A percentile compares a stretch with the other conserved stretches of the same genome.
Conservation (phyloP, 2,113 vertebrate species). For the Campylomormyrus tamandua region DNA sequence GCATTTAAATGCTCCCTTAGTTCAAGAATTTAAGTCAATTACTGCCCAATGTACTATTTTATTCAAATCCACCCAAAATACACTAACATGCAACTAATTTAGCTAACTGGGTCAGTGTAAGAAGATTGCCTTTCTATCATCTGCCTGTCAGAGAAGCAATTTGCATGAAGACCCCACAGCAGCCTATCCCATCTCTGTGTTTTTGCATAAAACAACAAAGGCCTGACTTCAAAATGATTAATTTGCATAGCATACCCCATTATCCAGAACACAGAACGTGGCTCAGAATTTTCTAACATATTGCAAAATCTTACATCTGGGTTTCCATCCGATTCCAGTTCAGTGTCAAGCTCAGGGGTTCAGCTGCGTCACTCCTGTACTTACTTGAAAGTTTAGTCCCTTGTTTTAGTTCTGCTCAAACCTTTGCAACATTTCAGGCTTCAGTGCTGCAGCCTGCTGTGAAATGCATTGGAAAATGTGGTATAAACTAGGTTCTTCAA, state of each 20-base stretch:
- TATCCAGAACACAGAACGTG: not conserved
- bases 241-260: conserved; percentile 8
- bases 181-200: conserved; percentile 65
- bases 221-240: conserved; percentile 46
- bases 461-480: not conserved
- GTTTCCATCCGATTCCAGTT: not conserved
- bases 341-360: not conserved
- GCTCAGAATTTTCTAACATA: not conserved
- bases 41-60: conserved; percentile 8
- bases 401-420: not conserved
- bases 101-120: conserved; percentile 50
- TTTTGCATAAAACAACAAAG: conserved; percentile 87
- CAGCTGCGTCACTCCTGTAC: not conserved
- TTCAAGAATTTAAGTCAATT: conserved; percentile 20
- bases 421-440: not conserved
- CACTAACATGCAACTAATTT: conserved; percentile 49
- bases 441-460: not conserved
- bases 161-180: conserved; percentile 71
- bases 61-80: conserved; percentile 22
- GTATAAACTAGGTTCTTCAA: not conserved
- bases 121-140: conserved; percentile 49
- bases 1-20: conserved; percentile 19
- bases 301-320: not conserved
- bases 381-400: not conserved
- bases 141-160: conserved; percentile 50